Conservation (phyloP, 1,140 invertebrate species). For the Parasteatoda tepidariorum region DNA sequence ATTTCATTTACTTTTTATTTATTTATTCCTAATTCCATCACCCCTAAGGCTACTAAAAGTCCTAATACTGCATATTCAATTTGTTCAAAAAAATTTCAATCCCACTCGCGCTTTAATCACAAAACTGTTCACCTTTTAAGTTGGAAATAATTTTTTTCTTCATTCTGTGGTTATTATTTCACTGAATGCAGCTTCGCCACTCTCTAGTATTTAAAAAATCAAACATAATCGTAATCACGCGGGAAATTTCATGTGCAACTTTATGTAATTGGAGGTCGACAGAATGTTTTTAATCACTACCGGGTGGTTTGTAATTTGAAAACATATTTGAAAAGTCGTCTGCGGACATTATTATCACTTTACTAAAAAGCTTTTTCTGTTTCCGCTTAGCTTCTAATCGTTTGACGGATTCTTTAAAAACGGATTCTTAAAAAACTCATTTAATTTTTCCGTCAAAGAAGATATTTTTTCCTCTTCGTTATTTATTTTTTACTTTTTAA, state of each 20-base stretch:
- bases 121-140: background rate
- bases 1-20: no score
- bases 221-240: conserved; percentile 14
- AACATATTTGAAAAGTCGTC: conserved; percentile 5
- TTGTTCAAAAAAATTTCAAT: background rate
- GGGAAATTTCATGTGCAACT: conserved; percentile 31
- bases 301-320: conserved; percentile 4
- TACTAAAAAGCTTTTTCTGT: conserved; percentile 49
- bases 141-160: conserved; percentile 6
- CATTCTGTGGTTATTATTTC: conserved; percentile 16
- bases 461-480: conserved; percentile 27
- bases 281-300: conserved; percentile 47
- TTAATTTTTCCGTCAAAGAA: conserved; percentile 37
- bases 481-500: conserved; percentile 30
- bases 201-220: conserved; percentile 15
- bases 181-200: background rate
- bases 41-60: background rate
- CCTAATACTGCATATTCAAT: background rate
- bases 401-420: no score
- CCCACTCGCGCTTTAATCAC: background rate
- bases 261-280: conserved; percentile 33
- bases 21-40: background rate
- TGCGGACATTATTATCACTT: conserved; percentile 25
- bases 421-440: conserved; percentile 49
- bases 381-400: no score